phyloP scores from a whole-genome alignment of 2,888 invertebrate species.

The Drosophila vallismaia region DNA sequence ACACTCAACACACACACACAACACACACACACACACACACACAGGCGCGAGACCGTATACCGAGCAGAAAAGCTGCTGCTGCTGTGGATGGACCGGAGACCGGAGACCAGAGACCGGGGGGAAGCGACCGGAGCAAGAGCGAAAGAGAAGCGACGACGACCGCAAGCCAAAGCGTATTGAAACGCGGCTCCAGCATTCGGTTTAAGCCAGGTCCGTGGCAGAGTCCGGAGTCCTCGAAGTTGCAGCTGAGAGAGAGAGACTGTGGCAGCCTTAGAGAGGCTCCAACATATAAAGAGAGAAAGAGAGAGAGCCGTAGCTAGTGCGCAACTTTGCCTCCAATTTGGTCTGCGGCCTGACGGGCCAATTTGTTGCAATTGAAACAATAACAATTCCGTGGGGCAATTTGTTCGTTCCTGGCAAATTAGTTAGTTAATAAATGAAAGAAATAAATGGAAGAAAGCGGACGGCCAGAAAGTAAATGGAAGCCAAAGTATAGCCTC shows the following conservation, averaged over 20 bases:
- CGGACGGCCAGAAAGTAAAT: constrained; percentile 3
- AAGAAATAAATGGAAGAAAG: constrained; percentile 15
- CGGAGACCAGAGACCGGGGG: constrained; percentile 51
- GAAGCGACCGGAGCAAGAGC: constrained; percentile 15
- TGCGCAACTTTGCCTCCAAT: constrained; percentile 42
- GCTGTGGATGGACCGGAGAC: constrained; percentile 50
- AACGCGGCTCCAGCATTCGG: constrained; percentile 68
- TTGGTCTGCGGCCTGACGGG: constrained; percentile 37
- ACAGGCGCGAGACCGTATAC: constrained; percentile 37
- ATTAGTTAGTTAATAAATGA: constrained; percentile 72
- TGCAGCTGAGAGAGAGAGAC: constrained; percentile 19
- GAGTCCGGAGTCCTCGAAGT: constrained; percentile 61
- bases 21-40: constrained; percentile 22
- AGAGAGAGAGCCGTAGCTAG: constrained; percentile 15
- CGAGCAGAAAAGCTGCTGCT: constrained; percentile 41
- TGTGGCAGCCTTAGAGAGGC: too few relatives aligned
- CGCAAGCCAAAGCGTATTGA: constrained; percentile 80
- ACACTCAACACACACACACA: constrained; percentile 14
- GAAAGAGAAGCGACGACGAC: constrained; percentile 72
- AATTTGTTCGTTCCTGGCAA: constrained; percentile 73
- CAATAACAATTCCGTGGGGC: constrained; percentile 69
- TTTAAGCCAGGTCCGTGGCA: constrained; percentile 40
- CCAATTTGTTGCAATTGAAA: constrained; percentile 78
- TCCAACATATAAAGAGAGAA: constrained; percentile 14
- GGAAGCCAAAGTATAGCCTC: constrained; percentile 35